Evolutionary conservation across 2,888 invertebrate genomes (phyloP).

Genomic region (Malacosoma neustria): DNA sequence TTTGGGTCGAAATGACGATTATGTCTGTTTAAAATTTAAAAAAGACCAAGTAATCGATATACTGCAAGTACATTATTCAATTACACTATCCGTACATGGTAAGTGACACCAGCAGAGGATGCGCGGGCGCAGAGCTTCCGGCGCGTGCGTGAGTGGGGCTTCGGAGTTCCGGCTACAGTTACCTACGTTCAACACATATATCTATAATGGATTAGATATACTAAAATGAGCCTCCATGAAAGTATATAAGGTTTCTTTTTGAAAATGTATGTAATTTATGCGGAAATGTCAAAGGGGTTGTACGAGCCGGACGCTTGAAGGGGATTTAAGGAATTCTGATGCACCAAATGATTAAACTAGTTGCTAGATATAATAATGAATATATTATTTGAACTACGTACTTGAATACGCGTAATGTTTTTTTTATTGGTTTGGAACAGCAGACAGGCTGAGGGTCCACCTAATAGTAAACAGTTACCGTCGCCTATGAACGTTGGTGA

Average conservation of each 20-base stretch:
- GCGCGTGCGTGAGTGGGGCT: slow-evolving; percentile 68
- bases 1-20: no score
- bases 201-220: no score
- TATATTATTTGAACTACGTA: no score
- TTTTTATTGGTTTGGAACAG: no score
- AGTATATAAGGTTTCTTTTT: not conserved
- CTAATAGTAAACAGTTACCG: no score
- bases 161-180: slow-evolving; percentile 50
- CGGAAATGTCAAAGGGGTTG: not conserved
- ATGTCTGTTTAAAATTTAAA: slow-evolving; percentile 12
- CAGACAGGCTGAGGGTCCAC: no score
- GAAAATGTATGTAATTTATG: no score
- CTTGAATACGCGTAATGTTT: no score
- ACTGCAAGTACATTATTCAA: slow-evolving; percentile 42
- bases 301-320: slow-evolving; percentile 30
- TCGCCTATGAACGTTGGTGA: no score
- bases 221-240: no score
- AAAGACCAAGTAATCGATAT: slow-evolving; percentile 32
- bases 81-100: slow-evolving; percentile 33
- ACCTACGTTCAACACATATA: slow-evolving; percentile 3
- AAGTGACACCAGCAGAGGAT: slow-evolving; percentile 50
- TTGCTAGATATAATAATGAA: no score
- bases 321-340: slow-evolving; percentile 22
- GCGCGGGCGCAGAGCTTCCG: slow-evolving; percentile 63
- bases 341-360: no score